phyloP scores from a whole-genome alignment of 30 jellyfish, hydroid and myxozoan genomes.

The Morbakka virulenta region DNA sequence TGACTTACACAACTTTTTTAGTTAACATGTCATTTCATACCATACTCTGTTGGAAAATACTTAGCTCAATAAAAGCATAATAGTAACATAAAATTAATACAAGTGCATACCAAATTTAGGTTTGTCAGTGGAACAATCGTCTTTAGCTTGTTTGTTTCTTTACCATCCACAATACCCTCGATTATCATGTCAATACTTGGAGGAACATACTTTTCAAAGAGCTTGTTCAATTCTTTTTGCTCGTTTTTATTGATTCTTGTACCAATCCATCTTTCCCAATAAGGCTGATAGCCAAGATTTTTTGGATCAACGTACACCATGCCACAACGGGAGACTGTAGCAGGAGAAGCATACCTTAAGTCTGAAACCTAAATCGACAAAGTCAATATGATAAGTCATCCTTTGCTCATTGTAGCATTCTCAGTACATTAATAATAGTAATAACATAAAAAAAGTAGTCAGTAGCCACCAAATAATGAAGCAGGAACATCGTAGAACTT shows the following conservation, averaged over 20 bases:
- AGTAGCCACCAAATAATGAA: too few species aligned
- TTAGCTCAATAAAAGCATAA: too few species aligned
- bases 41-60: too few species aligned
- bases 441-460: too few species aligned
- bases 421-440: too few species aligned
- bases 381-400: too few species aligned
- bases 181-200: slow-evolving; percentile 80
- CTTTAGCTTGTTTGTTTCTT: slow-evolving; percentile 62
- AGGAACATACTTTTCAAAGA: slow-evolving; percentile 82
- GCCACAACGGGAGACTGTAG: slow-evolving; percentile 98
- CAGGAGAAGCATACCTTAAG: slow-evolving; percentile 98
- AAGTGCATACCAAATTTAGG: slow-evolving; percentile 79
- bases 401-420: too few species aligned
- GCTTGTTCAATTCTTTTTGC: slow-evolving; percentile 52
- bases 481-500: not conserved
- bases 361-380: slow-evolving; percentile 91
- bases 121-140: slow-evolving; percentile 91
- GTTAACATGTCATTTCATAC: too few species aligned
- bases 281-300: slow-evolving; percentile 96
- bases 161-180: slow-evolving; percentile 98
- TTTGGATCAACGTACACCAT: slow-evolving; percentile 99
- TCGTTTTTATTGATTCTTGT: slow-evolving; percentile 77
- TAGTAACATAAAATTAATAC: too few species aligned
- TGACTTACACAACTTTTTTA: too few species aligned
- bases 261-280: slow-evolving; percentile 90